phyloP scores from a whole-genome alignment of 2,888 invertebrate genomes.

The Caenorhabditis imperialis region DNA sequence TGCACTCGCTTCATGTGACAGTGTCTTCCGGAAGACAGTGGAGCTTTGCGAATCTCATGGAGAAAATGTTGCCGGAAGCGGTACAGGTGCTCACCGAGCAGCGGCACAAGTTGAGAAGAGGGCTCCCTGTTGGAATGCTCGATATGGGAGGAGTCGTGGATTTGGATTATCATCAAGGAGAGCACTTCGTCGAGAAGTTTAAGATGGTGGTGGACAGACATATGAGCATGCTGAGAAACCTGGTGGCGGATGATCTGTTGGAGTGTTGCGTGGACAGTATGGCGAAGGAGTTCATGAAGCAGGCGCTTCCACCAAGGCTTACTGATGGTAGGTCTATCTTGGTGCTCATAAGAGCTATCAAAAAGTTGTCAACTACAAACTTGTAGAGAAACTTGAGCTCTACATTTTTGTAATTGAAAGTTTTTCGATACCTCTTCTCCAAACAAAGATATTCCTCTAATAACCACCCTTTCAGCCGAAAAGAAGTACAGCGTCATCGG shows the following conservation, averaged over 20 bases:
- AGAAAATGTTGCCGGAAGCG: constrained; percentile 81
- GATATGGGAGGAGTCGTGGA: constrained; percentile 70
- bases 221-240: constrained; percentile 58
- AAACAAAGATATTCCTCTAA: background rate
- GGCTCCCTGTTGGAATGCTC: constrained; percentile 61
- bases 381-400: constrained; percentile 10
- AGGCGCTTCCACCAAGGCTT: constrained; percentile 88
- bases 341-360: no score
- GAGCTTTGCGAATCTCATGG: constrained; percentile 90
- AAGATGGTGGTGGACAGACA: constrained; percentile 60
- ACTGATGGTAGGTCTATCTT: constrained; percentile 61
- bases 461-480: constrained; percentile 38
- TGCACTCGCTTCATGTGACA: constrained; percentile 94
- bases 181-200: constrained; percentile 65
- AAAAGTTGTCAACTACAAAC: no score
- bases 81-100: constrained; percentile 36
- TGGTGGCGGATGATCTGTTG: constrained; percentile 80
- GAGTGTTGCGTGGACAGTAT: constrained; percentile 90
- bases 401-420: constrained; percentile 3
- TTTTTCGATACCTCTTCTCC: constrained; percentile 7
- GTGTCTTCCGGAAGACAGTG: constrained; percentile 92
- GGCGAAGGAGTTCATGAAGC: constrained; percentile 88
- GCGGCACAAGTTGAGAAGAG: constrained; percentile 54
- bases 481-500: constrained; percentile 54
- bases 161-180: constrained; percentile 62